Percentiles rank a stretch among this genome's conserved stretches.
phyloP scores from a whole-genome alignment of 2,113 vertebrate genomes.

The Halcyon senegalensis region DNA sequence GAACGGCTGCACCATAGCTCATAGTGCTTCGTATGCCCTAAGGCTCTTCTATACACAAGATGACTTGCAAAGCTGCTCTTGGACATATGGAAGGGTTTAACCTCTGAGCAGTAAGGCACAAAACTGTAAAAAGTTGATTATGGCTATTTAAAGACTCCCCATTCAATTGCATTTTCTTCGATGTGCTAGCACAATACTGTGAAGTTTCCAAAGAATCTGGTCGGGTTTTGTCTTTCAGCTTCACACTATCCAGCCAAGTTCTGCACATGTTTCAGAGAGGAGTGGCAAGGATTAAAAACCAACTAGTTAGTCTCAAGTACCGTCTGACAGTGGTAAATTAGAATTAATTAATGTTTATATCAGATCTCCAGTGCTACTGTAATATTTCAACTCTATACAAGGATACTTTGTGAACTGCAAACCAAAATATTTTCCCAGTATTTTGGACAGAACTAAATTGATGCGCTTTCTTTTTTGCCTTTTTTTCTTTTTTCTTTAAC shows the following conservation, averaged over 20 bases:
- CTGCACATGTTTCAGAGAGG: conserved; percentile 54
- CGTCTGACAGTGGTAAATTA: neutral
- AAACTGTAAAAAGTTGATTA: neutral
- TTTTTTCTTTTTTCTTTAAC: neutral
- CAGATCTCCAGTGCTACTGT: neutral
- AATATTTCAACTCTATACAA: neutral
- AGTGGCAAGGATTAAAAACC: neutral
- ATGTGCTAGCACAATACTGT: neutral
- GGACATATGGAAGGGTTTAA: neutral
- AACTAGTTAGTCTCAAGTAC: neutral
- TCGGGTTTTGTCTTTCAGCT: conserved; percentile 73
- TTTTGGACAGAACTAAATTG: neutral
- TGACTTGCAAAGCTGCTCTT: neutral
- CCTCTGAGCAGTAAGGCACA: neutral
- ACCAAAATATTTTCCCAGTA: neutral
- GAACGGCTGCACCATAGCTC: neutral
- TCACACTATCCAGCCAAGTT: conserved; percentile 72
- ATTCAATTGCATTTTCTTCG: neutral
- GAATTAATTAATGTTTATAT: neutral
- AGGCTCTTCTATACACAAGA: neutral
- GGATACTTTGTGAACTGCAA: neutral
- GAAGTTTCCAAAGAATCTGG: conserved; percentile 51
- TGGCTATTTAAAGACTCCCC: neutral
- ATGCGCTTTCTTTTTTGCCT: neutral
- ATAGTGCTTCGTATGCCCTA: neutral